Evolutionary conservation across 2,113 vertebrate species (phyloP).

Genomic region (Pterophyllum scalare): DNA sequence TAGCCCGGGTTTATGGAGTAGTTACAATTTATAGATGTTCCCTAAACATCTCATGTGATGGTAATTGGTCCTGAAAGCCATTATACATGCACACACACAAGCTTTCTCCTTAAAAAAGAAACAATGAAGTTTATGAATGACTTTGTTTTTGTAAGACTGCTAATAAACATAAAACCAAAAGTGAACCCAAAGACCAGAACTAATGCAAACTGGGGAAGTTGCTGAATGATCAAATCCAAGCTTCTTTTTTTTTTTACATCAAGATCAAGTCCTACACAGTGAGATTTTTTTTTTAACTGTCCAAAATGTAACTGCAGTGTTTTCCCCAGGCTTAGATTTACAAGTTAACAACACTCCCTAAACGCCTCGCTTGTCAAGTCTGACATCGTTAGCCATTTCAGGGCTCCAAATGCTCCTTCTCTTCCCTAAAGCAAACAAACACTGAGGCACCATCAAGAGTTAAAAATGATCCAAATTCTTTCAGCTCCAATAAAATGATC

Average conservation of each 20-base stretch:
- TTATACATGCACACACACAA: not conserved
- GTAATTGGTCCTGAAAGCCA: not conserved
- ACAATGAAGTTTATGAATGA: not conserved
- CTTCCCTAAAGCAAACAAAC: constrained; percentile 2
- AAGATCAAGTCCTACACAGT: not conserved
- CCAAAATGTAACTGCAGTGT: not conserved
- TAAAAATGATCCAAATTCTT: not conserved
- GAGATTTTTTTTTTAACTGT: not conserved
- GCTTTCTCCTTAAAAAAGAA: not conserved
- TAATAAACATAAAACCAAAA: not conserved
- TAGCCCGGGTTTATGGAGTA: too few relatives aligned
- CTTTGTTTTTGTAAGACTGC: not conserved
- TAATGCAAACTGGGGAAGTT: not conserved
- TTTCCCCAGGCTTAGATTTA: not conserved
- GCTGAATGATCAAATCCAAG: not conserved
- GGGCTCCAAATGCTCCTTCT: not conserved
- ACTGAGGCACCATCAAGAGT: not conserved
- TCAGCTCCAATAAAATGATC: not conserved
- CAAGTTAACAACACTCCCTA: not conserved
- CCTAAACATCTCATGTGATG: not conserved
- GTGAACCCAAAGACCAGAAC: not conserved
- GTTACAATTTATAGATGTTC: not conserved
- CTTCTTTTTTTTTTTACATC: not conserved
- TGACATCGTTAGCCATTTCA: not conserved
- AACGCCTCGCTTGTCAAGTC: not conserved